Base-by-base conservation (phyloP, 1,140 invertebrate species). In the Cotesia typhae region DNA sequence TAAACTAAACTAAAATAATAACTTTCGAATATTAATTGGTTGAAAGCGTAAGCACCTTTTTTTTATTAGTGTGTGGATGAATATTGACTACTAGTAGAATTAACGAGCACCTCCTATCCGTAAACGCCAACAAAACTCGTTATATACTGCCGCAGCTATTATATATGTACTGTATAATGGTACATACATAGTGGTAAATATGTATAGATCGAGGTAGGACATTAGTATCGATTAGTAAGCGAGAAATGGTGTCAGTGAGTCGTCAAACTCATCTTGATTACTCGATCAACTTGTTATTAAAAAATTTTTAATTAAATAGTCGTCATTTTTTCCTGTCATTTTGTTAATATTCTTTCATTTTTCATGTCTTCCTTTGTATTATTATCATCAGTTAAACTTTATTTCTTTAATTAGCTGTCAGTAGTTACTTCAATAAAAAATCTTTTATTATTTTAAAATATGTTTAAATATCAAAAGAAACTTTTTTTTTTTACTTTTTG, bases 221-320 rank as follows among this genome's bases (percentile, higher is more conserved):
- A 70, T 70, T 70, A 70, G 57, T 70, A 70, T 70, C 68, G 68
- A 70, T 70, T 70, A 70, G n/a, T 41, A 51, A n/a, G 7, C 17
- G 51, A 20, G 41, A 51, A 70, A 70, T 70, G 57, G 57, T 59
- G 68, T 47, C 68, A 70, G 57, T 69, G 36, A 59, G 67, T 51
- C 61, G 37, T 38, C 61, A 37, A 64, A 37, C 61, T 37, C 61
- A 55, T 64, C 61, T 36, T 37, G 36, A 28, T 47, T 37, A 12
- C 37, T 41, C n/a, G 37, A 37, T 64, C n/a, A n/a, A 9, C 37
- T 38, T 6, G n/a, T 14, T 12, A 12, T 20, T 35, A 35, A 35
- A 64, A 37, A 28, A 64, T 64, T 12, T 37, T 1, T 14, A 64
- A 7, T 55, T 12, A 55, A 55, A 14, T 17, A 4, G 12, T 14